Evolutionary conservation across 2,797 vertebrate genomes (phyloP).

Genomic region (Acanthis flammea): DNA sequence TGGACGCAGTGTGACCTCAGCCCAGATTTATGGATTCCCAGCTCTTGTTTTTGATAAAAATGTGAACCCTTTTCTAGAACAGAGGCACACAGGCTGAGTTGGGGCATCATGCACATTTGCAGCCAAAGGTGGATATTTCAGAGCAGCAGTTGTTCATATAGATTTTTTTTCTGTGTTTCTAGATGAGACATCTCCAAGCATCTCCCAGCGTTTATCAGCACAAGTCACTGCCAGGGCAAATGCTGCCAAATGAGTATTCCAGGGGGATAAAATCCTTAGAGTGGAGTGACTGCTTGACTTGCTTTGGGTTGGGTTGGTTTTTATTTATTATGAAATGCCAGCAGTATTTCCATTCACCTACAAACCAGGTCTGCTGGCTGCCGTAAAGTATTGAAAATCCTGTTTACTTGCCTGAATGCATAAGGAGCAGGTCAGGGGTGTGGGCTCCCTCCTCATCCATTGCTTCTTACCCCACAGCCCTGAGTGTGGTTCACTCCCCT

Average conservation of each 20-base stretch:
- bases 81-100: not conserved
- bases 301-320: not conserved
- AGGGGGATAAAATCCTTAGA: not conserved
- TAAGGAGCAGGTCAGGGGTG: too few relatives aligned
- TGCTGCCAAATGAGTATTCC: not conserved
- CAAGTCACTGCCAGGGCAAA: not conserved
- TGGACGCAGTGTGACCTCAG: accelerated
- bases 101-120: not conserved
- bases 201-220: not conserved
- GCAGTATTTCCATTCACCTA: too few relatives aligned
- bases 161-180: not conserved
- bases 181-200: not conserved
- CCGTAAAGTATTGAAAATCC: too few relatives aligned
- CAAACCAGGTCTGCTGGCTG: too few relatives aligned
- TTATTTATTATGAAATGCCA: not conserved
- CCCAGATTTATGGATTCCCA: not conserved
- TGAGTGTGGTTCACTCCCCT: too few relatives aligned
- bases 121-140: not conserved
- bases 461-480: too few relatives aligned
- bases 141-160: not conserved
- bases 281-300: not conserved
- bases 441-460: too few relatives aligned
- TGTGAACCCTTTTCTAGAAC: accelerated
- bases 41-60: not conserved
- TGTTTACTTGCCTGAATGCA: too few relatives aligned